Evolutionary conservation across 2,888 invertebrate species (phyloP), one percentile per base, ranked within the genome.

Genomic region (Heliconius sara): DNA sequence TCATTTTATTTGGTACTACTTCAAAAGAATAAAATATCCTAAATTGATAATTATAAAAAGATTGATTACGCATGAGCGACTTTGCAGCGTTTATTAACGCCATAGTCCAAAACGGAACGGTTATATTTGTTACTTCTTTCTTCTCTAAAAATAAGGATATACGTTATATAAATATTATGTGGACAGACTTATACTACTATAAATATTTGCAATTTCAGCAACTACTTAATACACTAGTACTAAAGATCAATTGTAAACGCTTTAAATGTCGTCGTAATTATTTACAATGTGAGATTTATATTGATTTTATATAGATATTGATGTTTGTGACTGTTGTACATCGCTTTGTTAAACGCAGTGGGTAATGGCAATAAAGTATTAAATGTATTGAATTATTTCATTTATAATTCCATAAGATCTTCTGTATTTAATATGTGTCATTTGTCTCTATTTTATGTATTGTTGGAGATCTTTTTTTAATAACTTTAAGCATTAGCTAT

Each of bases 181-280:
- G 79, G 71, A 79, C 60, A 75, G 80, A 79, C 71, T 77, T 27
- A 0, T 27, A 66, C 13, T 47, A 30, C n/a, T 27, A 19, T 57
- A 72, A 12, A 76, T 39, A 25, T 75, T 66, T 73, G 63, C 84
- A 85, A 85, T 83, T 79, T 84, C 81, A 84, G 84, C 81, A 85
- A 92, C 91, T 34, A 39, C 39, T 10, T 39, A 57, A 60, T 34
- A 57, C 57, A 91, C 91, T 60, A 57, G 60, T 16, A 57, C 72
- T 91, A 90, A 91, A 85, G 92, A 91, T 95, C 95, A 95, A 95
- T 95, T 95, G 93, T 87, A 85, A 89, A 91, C 87, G 94, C 94
- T 95, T 94, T 95, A 94, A 93, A 90, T 94, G 94, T 94, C 89
- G 93, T 93, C 86, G 89, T 88, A 89, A 90, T 92, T 91, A 91